A percentile compares a stretch with the other conserved stretches of the same genome.
phyloP scores from a whole-genome alignment of 2,797 vertebrate species.

The Chiloscyllium punctatum region DNA sequence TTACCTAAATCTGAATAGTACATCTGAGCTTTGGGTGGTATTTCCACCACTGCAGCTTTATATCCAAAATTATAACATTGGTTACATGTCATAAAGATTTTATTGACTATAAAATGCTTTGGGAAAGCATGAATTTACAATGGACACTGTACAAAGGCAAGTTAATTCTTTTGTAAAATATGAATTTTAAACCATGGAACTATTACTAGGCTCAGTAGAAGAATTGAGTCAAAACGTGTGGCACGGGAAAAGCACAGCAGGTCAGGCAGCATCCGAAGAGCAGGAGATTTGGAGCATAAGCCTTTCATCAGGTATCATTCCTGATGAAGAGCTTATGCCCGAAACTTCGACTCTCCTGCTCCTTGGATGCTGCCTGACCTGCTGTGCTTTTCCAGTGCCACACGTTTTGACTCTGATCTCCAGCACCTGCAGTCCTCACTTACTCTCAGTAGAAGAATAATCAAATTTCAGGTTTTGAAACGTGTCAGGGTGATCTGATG shows the following conservation, averaged over 20 bases:
- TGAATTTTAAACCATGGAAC: background rate
- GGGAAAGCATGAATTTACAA: background rate
- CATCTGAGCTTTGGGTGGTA: background rate
- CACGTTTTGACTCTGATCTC: too few species aligned
- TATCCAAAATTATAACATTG: background rate
- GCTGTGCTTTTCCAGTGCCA: too few species aligned
- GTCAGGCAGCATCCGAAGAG: too few species aligned
- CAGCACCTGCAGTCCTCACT: too few species aligned
- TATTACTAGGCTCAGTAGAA: background rate
- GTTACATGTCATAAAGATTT: background rate
- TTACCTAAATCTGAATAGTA: background rate
- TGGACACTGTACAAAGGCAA: background rate
- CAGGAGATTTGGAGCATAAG: too few species aligned
- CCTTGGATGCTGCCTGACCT: too few species aligned
- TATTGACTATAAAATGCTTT: background rate
- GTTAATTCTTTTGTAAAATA: background rate
- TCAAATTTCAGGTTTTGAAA: background rate
- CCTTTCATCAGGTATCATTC: too few species aligned
- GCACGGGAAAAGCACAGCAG: too few species aligned
- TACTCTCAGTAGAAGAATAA: background rate
- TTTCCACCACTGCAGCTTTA: background rate
- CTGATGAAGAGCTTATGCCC: too few species aligned
- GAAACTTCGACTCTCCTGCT: too few species aligned
- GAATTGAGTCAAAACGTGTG: too few species aligned
- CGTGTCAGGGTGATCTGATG: background rate